Percentiles rank a stretch among this genome's conserved stretches.
These are phyloP conservation scores for Paradoxurus hermaphroditus DNA, from an alignment of 2,113 vertebrate genomes.

Conservation along the genomic window DNA sequence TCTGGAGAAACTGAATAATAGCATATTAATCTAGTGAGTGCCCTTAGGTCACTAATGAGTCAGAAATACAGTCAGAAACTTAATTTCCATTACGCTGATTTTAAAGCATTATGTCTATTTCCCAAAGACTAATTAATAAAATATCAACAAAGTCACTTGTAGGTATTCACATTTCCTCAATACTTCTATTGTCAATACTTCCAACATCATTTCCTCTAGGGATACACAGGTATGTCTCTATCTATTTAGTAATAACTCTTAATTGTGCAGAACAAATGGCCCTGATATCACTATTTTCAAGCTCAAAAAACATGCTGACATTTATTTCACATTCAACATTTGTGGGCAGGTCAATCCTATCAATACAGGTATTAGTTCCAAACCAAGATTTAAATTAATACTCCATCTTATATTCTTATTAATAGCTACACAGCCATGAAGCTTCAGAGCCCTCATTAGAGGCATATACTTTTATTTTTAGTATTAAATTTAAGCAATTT, in stretches of 20 bases:
- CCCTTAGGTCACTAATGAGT: constrained; percentile 53
- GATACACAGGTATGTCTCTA: constrained; percentile 46
- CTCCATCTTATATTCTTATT: neutral
- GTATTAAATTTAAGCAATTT: neutral
- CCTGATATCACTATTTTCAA: constrained; percentile 9
- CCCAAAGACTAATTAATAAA: constrained; percentile 50
- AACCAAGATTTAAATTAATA: constrained; percentile 39
- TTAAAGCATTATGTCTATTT: constrained; percentile 50
- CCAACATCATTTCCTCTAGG: constrained; percentile 45
- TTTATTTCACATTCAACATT: constrained; percentile 48
- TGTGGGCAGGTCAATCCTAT: neutral
- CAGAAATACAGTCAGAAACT: constrained; percentile 51
- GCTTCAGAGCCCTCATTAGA: neutral
- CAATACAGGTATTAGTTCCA: neutral
- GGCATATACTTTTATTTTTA: neutral
- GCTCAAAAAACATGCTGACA: neutral
- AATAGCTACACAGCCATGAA: neutral
- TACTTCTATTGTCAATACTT: too few species aligned
- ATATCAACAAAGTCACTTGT: constrained; percentile 42
- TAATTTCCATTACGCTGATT: constrained; percentile 61
- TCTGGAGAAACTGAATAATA: constrained; percentile 33
- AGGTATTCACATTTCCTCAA: constrained; percentile 34
- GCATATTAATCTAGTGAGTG: constrained; percentile 42
- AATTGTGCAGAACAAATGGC: constrained; percentile 3
- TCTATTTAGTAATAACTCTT: constrained; percentile 55